These are phyloP conservation scores for Ptyas mucosa DNA, from an alignment of 2,113 vertebrate genomes.

Conservation along the genomic window DNA sequence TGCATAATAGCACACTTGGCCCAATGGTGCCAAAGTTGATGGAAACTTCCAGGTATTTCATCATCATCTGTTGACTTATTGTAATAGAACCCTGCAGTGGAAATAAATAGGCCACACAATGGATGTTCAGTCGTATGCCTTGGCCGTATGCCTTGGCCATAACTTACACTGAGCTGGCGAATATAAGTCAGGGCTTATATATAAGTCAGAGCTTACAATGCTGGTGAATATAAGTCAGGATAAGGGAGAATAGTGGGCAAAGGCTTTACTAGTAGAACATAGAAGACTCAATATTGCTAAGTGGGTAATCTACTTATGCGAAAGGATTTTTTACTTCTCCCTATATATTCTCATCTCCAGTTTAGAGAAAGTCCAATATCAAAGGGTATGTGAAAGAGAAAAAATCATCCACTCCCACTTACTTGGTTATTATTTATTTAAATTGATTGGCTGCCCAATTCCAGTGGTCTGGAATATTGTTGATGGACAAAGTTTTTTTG, in stretches of 20 bases:
- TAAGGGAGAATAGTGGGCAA: not conserved
- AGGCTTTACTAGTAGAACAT: not conserved
- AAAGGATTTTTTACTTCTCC: not conserved
- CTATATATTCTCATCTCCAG: not conserved
- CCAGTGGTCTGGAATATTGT: not conserved
- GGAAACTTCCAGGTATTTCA: slow-evolving; percentile 69
- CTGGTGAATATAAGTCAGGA: not conserved
- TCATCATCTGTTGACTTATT: not conserved
- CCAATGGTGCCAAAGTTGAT: slow-evolving; percentile 73
- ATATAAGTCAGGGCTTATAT: not conserved
- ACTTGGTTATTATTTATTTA: not conserved
- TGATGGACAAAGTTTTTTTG: not conserved
- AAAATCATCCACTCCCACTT: not conserved
- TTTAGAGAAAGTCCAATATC: not conserved
- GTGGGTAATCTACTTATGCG: not conserved
- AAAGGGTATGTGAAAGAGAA: not conserved
- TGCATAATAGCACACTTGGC: slow-evolving; percentile 74
- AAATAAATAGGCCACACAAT: not conserved
- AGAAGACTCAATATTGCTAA: not conserved
- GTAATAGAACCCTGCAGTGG: accelerated
- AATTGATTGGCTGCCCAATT: not conserved
- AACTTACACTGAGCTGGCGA: not conserved
- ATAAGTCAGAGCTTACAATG: not conserved
- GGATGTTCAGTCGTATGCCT: not conserved
- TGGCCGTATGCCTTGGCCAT: not conserved